Base-by-base conservation (phyloP, 2,113 vertebrate genomes). In the Lepisosteus oculatus region DNA sequence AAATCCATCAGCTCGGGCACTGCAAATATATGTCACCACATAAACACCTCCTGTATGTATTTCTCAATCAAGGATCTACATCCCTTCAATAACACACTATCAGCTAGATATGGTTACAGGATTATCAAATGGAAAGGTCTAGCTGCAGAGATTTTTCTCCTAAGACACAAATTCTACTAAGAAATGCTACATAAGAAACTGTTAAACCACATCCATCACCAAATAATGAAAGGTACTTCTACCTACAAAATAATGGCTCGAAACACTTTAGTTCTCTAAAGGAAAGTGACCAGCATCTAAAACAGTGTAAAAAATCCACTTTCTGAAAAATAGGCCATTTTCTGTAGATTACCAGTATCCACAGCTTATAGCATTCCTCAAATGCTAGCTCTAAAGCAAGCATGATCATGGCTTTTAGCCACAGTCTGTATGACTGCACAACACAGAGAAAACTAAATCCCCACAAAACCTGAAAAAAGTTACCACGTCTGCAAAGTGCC, bases 291-390 rank as follows among this genome's bases (percentile, higher is more conserved):
- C 15, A 59, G 62, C 47, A 1, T 51, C 62, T 51, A 54, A 63
- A 43, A 64, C 54, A 9, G 63, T 64, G 68, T 72, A 15, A 68
- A 71, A 81, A 84, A 80, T 77, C 69, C 65, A 67, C 78, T 81
- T 80, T 84, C 69, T 78, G 67, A 69, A 67, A 43, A 54, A 74
- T 64, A 72, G 70, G 56, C 76, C 54, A 63, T 68, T 77, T 67
- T 57, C 67, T 61, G 70, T 68, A 70, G 65, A 68, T 74, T 76
- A 77, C 69, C 61, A 54, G 68, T n/a, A 15, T 63, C 59, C 44
- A 43, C 11, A 55, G 70, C 69, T 55, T 57, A 51, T 9, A 51
- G 47, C 47, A 6, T 9, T 51, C 47, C 47, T 51, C 47, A 51
- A 51, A 51, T 51, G 47, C 47, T 9, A 51, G 47, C 47, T 51